Conservation (phyloP, 2,888 invertebrate genomes). For the Aplocera efformata region DNA sequence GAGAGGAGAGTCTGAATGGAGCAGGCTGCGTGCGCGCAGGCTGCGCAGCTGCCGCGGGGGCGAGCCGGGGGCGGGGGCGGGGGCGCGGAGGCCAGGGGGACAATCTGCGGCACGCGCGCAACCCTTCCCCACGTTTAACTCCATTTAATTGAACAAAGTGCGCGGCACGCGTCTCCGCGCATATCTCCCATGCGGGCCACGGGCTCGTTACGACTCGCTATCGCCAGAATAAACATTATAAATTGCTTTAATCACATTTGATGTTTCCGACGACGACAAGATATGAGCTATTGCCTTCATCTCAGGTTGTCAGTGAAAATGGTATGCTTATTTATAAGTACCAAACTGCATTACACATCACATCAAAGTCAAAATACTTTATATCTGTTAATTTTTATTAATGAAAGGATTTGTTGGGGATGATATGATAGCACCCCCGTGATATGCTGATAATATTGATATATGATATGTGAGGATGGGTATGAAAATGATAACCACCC, state of each 20-base stretch:
- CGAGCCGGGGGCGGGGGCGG: constrained; percentile 4
- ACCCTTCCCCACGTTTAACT: constrained; percentile 59
- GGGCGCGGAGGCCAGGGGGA: constrained; percentile 9
- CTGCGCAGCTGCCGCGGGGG: constrained; percentile 31
- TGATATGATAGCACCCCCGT: too few species aligned
- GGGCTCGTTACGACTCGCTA: constrained; percentile 29
- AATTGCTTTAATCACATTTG: constrained; percentile 63
- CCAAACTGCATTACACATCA: too few species aligned
- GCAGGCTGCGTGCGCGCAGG: constrained; percentile 36
- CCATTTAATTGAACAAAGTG: constrained; percentile 47
- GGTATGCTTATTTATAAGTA: too few species aligned
- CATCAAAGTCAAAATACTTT: too few species aligned
- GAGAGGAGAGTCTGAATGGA: constrained; percentile 31
- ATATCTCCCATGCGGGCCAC: constrained; percentile 26
- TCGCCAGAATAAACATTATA: constrained; percentile 56
- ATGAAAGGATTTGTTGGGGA: too few species aligned
- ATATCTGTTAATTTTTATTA: too few species aligned
- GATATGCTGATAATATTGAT: too few species aligned
- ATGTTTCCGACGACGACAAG: constrained; percentile 35
- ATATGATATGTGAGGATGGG: too few species aligned
- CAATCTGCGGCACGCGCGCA: constrained; percentile 42
- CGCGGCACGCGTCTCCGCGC: constrained; percentile 25
- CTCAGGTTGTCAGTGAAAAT: too few species aligned
- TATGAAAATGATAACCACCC: too few species aligned
- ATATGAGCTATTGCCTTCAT: too few species aligned